phyloP scores from a whole-genome alignment of 2,797 vertebrate genomes.

The Dendrocincla tyrannina region DNA sequence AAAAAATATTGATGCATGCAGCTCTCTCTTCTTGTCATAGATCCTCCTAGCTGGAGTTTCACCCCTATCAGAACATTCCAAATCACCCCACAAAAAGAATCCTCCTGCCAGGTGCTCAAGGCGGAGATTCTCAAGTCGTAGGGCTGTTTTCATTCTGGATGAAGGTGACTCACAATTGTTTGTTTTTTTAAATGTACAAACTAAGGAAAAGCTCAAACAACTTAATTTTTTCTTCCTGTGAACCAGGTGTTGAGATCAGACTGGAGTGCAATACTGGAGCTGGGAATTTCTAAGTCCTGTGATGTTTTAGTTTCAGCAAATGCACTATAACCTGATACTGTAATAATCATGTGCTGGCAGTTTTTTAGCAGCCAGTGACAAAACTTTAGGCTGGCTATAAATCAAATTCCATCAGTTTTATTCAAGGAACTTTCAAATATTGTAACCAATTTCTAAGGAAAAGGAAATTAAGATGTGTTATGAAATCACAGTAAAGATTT shows the following conservation, averaged over 20 bases:
- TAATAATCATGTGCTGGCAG: neutral
- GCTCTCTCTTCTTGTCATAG: neutral
- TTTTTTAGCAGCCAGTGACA: neutral
- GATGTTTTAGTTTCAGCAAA: neutral
- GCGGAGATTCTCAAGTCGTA: neutral
- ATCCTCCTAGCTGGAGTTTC: neutral
- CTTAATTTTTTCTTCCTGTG: neutral
- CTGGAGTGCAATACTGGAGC: neutral
- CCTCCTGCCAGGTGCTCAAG: neutral
- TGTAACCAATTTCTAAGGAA: neutral
- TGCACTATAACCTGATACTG: neutral
- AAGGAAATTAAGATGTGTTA: neutral
- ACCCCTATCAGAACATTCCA: neutral
- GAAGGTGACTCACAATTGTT: neutral
- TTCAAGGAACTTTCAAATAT: neutral
- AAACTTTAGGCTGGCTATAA: neutral
- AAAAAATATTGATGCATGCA: neutral
- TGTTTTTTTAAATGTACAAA: neutral
- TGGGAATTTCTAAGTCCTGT: neutral
- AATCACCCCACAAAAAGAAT: neutral
- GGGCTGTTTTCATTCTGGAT: neutral
- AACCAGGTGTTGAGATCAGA: neutral
- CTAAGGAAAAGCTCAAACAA: neutral
- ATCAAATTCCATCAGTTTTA: neutral
- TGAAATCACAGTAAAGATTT: neutral